Evolutionary conservation across 2,113 vertebrate genomes (phyloP).

Genomic region (Panurus biarmicus): DNA sequence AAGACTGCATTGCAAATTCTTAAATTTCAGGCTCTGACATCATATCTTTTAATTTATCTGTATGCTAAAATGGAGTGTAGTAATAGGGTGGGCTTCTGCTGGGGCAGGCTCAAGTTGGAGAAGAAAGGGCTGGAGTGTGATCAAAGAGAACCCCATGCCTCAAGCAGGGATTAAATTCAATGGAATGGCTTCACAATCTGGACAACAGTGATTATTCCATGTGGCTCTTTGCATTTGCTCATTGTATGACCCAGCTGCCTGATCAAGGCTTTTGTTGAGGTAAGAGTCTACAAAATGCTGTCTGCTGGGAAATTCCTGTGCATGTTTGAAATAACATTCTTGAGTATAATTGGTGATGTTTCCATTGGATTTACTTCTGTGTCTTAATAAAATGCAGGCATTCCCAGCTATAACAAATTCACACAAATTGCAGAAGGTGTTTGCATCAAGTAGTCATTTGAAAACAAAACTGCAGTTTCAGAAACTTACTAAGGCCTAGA

Average conservation of each 20-base stretch:
- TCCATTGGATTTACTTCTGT: not conserved
- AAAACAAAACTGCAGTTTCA: not conserved
- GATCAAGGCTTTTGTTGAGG: not conserved
- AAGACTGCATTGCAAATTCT: not conserved
- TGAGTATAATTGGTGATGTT: not conserved
- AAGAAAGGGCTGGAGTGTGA: not conserved
- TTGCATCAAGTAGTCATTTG: not conserved
- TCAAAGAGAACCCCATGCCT: not conserved
- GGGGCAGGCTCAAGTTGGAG: not conserved
- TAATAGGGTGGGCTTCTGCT: not conserved
- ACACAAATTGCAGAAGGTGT: not conserved
- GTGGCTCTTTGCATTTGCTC: not conserved
- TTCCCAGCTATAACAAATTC: not conserved
- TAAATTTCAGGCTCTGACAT: not conserved
- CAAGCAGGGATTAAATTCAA: not conserved
- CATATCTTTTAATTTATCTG: not conserved
- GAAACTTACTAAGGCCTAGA: not conserved
- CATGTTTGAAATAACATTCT: not conserved
- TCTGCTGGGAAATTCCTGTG: not conserved
- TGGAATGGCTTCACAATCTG: not conserved
- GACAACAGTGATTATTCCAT: not conserved
- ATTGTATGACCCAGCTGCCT: not conserved
- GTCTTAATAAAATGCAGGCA: not conserved
- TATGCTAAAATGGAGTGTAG: not conserved
- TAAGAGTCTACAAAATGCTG: not conserved